Evolutionary conservation across 2,888 invertebrate species (phyloP).

Genomic region (Leptinotarsa tumamoca): DNA sequence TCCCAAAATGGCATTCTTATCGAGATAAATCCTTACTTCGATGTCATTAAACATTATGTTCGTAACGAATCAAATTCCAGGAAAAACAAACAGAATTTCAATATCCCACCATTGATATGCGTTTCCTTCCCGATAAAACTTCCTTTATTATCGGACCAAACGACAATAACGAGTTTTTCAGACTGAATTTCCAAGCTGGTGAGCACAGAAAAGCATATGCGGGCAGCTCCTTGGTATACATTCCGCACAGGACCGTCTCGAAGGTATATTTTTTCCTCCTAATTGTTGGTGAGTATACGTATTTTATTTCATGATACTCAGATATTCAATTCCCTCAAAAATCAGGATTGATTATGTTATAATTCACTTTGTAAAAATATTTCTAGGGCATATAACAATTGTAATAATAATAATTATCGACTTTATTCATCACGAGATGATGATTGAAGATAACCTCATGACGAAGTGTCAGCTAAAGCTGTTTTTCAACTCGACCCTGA

Average conservation of each 20-base stretch:
- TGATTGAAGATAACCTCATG: no score
- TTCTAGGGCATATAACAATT: no score
- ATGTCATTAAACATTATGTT: slow-evolving; percentile 2
- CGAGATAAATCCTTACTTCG: neutral
- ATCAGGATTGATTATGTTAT: no score
- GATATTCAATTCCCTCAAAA: no score
- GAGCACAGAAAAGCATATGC: slow-evolving; percentile 36
- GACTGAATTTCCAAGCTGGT: slow-evolving; percentile 40
- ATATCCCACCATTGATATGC: slow-evolving; percentile 32
- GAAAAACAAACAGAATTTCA: slow-evolving; percentile 33
- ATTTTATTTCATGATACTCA: no score
- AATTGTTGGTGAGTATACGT: no score
- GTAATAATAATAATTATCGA: no score
- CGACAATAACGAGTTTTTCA: slow-evolving; percentile 38
- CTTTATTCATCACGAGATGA: no score
- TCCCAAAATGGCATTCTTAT: neutral
- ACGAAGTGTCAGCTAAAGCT: no score
- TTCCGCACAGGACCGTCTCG: neutral
- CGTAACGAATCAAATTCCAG: slow-evolving; percentile 17
- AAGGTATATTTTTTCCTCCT: no score
- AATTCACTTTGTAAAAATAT: no score
- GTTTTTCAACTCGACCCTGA: no score
- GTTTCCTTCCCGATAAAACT: slow-evolving; percentile 26
- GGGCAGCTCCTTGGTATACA: slow-evolving; percentile 24
- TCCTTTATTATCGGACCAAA: slow-evolving; percentile 33